Percentiles rank a stretch among this genome's conserved stretches.
Evolutionary conservation across 1,140 invertebrate genomes (phyloP).

Genomic region (Tribolium madens): DNA sequence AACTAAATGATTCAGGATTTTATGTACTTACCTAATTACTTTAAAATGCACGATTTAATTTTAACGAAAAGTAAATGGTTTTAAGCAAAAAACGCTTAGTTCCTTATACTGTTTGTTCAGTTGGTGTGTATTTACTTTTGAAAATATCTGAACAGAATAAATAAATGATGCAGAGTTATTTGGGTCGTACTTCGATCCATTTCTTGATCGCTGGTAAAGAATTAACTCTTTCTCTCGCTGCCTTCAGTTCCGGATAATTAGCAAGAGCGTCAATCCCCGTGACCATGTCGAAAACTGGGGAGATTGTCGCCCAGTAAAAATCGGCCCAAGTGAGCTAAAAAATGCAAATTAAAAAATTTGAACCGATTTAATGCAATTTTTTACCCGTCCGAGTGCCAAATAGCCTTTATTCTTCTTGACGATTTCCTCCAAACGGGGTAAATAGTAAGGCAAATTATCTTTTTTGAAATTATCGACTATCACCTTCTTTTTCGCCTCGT

Average conservation of each 20-base stretch:
- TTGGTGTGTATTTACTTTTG: too few species aligned
- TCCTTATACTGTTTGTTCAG: too few species aligned
- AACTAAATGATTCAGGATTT: too few species aligned
- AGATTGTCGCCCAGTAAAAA: conserved; percentile 69
- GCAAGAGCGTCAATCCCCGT: conserved; percentile 69
- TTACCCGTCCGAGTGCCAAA: conserved; percentile 69
- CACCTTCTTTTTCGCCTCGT: background rate
- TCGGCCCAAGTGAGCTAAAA: conserved; percentile 76
- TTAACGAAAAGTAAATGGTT: too few species aligned
- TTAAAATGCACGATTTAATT: too few species aligned
- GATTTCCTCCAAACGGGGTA: conserved; percentile 70
- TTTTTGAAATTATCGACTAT: background rate
- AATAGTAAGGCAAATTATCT: conserved; percentile 66
- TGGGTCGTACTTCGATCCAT: conserved; percentile 74
- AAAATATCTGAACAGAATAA: too few species aligned
- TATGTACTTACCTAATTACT: too few species aligned
- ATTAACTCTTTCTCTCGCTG: conserved; percentile 68
- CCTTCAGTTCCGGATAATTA: conserved; percentile 71
- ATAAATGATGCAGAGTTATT: too few species aligned
- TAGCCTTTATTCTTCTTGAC: conserved; percentile 69
- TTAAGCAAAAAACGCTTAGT: too few species aligned
- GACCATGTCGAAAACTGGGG: background rate
- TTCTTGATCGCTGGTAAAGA: conserved; percentile 71
- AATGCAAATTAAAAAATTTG: conserved; percentile 21
- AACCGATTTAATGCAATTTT: background rate